phyloP scores from a whole-genome alignment of 2,113 vertebrate genomes.

The Sialia sialis region DNA sequence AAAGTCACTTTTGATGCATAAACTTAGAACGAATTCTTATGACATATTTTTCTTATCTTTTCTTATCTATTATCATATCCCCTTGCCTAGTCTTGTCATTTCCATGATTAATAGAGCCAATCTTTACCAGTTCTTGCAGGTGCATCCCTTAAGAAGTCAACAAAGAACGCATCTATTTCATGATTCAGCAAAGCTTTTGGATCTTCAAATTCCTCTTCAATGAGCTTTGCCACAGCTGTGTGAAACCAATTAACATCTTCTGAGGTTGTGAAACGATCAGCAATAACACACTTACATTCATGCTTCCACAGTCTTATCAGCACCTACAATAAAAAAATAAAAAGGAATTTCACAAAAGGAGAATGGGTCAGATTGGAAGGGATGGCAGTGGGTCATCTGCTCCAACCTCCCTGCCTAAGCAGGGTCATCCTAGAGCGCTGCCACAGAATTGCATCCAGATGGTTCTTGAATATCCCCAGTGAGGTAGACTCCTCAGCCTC shows the following conservation, averaged over 20 bases:
- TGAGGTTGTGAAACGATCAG: conserved; percentile 86
- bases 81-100: background rate
- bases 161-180: conserved; percentile 83
- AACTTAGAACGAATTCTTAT: background rate
- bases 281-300: conserved; percentile 91
- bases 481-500: background rate
- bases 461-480: background rate
- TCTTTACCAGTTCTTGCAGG: conserved; percentile 84
- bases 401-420: background rate
- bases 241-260: conserved; percentile 91
- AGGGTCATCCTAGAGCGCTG: background rate
- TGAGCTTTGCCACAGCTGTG: conserved; percentile 70
- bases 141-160: conserved; percentile 89
- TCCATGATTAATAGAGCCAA: background rate
- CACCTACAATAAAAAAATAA: conserved; percentile 54
- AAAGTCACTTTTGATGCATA: background rate
- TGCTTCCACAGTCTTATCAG: conserved; percentile 90
- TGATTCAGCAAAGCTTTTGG: conserved; percentile 62
- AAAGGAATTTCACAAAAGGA: background rate
- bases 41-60: background rate
- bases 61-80: background rate
- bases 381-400: background rate
- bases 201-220: conserved; percentile 77
- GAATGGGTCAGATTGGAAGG: background rate
- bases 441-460: background rate